Base-by-base conservation (phyloP, 2,888 invertebrate species). In the Tenthredo livida region DNA sequence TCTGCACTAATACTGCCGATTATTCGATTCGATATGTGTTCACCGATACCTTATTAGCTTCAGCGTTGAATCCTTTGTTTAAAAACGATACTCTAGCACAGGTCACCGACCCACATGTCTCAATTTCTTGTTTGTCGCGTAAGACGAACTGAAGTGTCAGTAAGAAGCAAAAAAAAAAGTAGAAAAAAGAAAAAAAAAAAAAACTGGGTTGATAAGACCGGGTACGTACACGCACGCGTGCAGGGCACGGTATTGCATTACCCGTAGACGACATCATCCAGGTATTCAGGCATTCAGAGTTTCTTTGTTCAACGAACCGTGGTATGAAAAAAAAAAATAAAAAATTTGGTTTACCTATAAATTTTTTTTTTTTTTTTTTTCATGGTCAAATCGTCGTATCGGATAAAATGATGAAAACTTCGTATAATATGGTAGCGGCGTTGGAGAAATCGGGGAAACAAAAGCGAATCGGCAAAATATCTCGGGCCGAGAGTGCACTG, bases 381-480 rank as follows among this genome's bases (percentile, higher is more conserved):
- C 4, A 61, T 10, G 6, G 17, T 61, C 12, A 61, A 21, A 61
- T 25, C 61, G 21, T 25, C 10, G 61, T 25, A 33, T 33, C 67
- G 17, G 4, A 33, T 67, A 2, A 17, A 25, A 67, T 67, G 37
- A 37, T 37, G 7, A 33, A 67, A 67, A 33, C 7, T 3, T 67
- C 6, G 17, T 17, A 29, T 15, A 21, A 73, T 77, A 54, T 77
- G 54, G 25, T 54, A 10, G 29, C n/a, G 29, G 77, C 29, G 83
- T 67, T 33, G 83, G 83, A 47, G 50, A 47, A 83, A 83, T 83
- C 67, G 83, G 43, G 67, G 47, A 83, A 83, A 83, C 83, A 83
- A 83, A 83, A 83, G 67, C 83, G 83, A 83, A 83, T 83, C 83
- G 83, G 83, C 83, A 83, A 80, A 83, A 83, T 83, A 83, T 43